Percentiles rank a stretch among this genome's conserved stretches.
phyloP scores from a whole-genome alignment of 1,140 invertebrate species.

The Dendrolimus punctatus region DNA sequence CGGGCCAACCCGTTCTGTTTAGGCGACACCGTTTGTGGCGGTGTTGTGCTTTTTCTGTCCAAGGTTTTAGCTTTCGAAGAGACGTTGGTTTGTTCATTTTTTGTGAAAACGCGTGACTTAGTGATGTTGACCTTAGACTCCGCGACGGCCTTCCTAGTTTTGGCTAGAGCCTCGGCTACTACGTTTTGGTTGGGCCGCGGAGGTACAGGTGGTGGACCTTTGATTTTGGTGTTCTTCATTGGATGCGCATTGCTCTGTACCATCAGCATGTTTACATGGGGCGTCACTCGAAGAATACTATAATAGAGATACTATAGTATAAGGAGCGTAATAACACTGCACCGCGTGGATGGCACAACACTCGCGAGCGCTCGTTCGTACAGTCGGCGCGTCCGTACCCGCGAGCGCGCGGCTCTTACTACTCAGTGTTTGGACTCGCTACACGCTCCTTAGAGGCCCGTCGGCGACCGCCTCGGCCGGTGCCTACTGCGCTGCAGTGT shows the following conservation, averaged over 20 bases:
- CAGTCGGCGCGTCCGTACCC: conserved; percentile 27
- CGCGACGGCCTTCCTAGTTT: conserved; percentile 70
- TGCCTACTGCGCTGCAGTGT: too few relatives aligned
- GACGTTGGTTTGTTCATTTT: conserved; percentile 42
- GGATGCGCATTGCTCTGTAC: conserved; percentile 62
- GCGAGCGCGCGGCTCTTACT: conserved; percentile 44
- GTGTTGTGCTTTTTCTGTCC: conserved; percentile 42
- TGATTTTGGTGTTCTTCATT: conserved; percentile 60
- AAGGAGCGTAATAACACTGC: conserved; percentile 53
- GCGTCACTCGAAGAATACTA: conserved; percentile 64
- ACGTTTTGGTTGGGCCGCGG: conserved; percentile 79
- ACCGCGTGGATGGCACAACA: conserved; percentile 40
- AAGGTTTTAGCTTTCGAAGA: conserved; percentile 56
- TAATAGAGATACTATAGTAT: conserved; percentile 61
- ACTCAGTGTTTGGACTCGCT: conserved; percentile 11
- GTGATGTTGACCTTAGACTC: conserved; percentile 69
- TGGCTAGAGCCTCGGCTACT: conserved; percentile 79
- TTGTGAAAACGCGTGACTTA: conserved; percentile 47
- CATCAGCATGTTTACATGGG: conserved; percentile 60
- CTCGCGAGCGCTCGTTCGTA: conserved; percentile 33
- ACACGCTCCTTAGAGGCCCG: background rate
- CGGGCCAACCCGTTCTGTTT: conserved; percentile 63
- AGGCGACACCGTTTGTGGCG: conserved; percentile 63
- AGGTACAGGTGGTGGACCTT: conserved; percentile 81
- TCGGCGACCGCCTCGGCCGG: background rate